Conservation (phyloP, 2,797 vertebrate species). For the Cynopterus sphinx region DNA sequence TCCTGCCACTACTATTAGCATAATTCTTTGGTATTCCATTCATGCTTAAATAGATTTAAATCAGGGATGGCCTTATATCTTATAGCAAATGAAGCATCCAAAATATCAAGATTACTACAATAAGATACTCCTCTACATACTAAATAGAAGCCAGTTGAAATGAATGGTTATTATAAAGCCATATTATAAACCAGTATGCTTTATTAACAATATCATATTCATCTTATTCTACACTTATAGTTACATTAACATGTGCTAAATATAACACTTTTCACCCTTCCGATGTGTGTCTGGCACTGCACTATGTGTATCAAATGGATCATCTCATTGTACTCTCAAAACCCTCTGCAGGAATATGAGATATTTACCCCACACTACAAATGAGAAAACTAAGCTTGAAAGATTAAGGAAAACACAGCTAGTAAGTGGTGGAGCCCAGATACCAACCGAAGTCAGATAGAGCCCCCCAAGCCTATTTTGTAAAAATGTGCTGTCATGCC, state of each 20-base stretch:
- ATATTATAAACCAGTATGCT: neutral
- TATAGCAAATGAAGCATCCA: neutral
- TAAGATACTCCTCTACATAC: neutral
- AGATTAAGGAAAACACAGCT: neutral
- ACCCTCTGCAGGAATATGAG: neutral
- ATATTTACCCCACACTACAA: neutral
- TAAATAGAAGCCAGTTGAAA: neutral
- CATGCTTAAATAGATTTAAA: neutral
- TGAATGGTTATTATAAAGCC: neutral
- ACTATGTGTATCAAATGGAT: neutral
- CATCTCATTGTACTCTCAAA: neutral
- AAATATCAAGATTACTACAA: neutral
- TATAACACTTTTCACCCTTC: neutral
- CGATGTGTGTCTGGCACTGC: neutral
- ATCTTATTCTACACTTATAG: neutral
- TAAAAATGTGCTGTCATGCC: rapidly evolving
- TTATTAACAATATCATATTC: neutral
- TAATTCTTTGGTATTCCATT: neutral
- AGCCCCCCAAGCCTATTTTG: neutral
- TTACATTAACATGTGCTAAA: neutral
- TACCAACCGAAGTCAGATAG: neutral
- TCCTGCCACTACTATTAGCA: neutral
- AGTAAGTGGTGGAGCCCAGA: neutral
- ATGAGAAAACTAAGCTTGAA: neutral
- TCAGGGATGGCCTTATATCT: neutral